Evolutionary conservation across 2,113 vertebrate species (phyloP).

Genomic region (Pantherophis guttatus): DNA sequence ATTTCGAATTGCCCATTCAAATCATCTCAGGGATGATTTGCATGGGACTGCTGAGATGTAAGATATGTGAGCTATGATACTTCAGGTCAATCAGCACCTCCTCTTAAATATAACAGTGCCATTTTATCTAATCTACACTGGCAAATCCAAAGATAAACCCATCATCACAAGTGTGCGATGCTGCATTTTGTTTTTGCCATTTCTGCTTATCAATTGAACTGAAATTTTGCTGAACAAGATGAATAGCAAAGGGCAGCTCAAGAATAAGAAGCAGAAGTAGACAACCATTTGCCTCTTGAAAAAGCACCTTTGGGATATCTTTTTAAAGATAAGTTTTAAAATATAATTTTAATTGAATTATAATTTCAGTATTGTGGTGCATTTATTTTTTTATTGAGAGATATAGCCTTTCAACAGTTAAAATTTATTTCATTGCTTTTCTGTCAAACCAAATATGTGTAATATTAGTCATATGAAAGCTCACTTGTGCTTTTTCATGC

Average conservation of each 20-base stretch:
- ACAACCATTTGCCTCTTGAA: not conserved
- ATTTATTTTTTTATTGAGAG: not conserved
- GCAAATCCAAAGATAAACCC: not conserved
- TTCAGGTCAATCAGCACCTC: not conserved
- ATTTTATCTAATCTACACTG: not conserved
- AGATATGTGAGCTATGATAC: not conserved
- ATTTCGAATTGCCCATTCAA: not conserved
- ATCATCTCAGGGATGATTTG: not conserved
- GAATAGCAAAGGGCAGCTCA: not conserved
- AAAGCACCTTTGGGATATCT: not conserved
- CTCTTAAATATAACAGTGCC: not conserved
- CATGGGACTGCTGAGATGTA: not conserved
- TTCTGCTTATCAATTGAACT: not conserved
- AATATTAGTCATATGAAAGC: not conserved
- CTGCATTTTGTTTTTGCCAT: not conserved
- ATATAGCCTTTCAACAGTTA: not conserved
- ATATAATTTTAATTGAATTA: slow-evolving; percentile 5
- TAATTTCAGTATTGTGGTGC: not conserved
- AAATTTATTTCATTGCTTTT: not conserved
- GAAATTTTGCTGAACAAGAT: not conserved
- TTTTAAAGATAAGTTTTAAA: not conserved
- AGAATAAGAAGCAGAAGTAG: not conserved
- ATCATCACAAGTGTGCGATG: not conserved
- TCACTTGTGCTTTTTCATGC: not conserved
- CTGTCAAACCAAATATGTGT: not conserved